Base-by-base conservation (phyloP, 2,888 invertebrate species). In the Leptura quadrifasciata region DNA sequence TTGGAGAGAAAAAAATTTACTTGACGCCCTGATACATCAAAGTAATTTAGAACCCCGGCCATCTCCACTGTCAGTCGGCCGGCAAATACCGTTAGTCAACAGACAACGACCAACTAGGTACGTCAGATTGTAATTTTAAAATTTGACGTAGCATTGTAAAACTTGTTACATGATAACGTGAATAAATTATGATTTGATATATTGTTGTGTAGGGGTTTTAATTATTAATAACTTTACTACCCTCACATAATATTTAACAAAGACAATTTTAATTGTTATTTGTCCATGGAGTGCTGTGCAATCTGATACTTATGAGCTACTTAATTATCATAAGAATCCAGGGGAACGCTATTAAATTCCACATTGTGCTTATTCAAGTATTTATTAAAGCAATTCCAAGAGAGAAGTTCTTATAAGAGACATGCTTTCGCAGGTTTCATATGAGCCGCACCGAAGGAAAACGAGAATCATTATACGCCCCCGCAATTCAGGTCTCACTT, bases 401-500 rank as follows among this genome's bases (percentile, higher is more conserved):
- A 52, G 31, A 52, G 27, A 52, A 17, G n/a, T 39, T n/a, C 24
- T 15, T 31, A 20, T 18, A 15, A 47, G 64, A 39, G 63, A 60
- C 27, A 60, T 47, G 24, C 27, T 47, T 61, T 61, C 52, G 71
- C 61, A 58, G 27, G 71, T 61, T 61, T 61, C 71, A 71, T 71
- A 71, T 71, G 71, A 71, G 52, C 71, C 21, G 61, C 71, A 65
- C 78, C 39, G 58, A 47, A 75, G 74, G 70, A 75, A 70, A 75
- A 70, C 74, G 70, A 58, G 70, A 63, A 57, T 64, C 74, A 75
- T 75, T 75, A 75, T n/a, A 63, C 70, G 64, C 74, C 74, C 58
- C 70, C 74, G 70, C 74, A 69, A 75, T 70, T 64, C 74, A 20
- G 39, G 70, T 65, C 74, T 64, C 78, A 76, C 75, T 80, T 78